Percentiles rank a stretch among this genome's conserved stretches.
These are phyloP conservation scores for Dicyrtomina minuta DNA, from an alignment of 2,888 invertebrate genomes.

Conservation along the genomic window DNA sequence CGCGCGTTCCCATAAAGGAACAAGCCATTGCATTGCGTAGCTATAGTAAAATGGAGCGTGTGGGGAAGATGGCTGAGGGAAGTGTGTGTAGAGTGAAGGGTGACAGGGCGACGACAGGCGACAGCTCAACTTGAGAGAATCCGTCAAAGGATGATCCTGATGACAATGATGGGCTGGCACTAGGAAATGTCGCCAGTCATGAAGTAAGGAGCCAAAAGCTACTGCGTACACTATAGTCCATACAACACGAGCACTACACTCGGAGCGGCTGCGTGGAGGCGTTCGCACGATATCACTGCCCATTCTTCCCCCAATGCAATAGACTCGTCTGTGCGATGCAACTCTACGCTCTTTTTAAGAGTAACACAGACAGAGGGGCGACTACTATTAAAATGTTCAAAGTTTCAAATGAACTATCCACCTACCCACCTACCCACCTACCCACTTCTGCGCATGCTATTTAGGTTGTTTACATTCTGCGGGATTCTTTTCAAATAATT, in stretches of 20 bases:
- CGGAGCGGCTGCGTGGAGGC: constrained; percentile 36
- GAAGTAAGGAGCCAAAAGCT: constrained; percentile 6
- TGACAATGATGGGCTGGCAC: constrained; percentile 25
- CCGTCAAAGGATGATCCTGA: constrained; percentile 13
- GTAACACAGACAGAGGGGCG: neutral
- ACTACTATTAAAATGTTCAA: too few relatives aligned
- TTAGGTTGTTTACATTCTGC: too few relatives aligned
- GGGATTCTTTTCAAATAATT: too few relatives aligned
- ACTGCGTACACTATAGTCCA: neutral
- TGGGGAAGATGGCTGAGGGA: too few relatives aligned
- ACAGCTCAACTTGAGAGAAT: constrained; percentile 16
- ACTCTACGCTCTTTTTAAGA: constrained; percentile 4
- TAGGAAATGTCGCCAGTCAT: constrained; percentile 26
- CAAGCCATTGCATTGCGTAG: too few relatives aligned
- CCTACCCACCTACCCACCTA: too few relatives aligned
- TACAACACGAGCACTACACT: neutral
- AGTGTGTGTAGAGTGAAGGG: neutral
- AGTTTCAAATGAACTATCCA: too few relatives aligned
- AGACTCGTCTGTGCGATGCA: too few relatives aligned
- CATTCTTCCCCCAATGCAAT: constrained; percentile 38
- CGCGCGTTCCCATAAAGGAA: too few relatives aligned
- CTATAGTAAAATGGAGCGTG: too few relatives aligned
- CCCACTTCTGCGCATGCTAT: too few relatives aligned
- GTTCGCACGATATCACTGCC: constrained; percentile 47
- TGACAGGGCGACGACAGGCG: constrained; percentile 4